Conservation (phyloP, 2,888 invertebrate species). For the Julus scandinavius region DNA sequence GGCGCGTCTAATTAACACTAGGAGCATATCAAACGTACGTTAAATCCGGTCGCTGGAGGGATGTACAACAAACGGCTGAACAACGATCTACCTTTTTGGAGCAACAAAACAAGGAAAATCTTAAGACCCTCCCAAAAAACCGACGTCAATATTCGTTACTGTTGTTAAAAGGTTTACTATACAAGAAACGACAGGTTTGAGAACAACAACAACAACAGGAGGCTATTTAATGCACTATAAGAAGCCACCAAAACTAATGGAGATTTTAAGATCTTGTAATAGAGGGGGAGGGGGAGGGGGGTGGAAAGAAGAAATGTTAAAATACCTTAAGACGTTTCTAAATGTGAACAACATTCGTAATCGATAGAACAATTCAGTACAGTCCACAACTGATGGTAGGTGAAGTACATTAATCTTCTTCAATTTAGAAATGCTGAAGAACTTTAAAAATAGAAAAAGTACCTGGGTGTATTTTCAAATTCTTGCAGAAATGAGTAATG, state of each 20-base stretch:
- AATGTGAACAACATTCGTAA: not conserved
- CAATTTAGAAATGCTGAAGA: no score
- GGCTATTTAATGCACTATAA: not conserved
- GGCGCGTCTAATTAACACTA: constrained; percentile 27
- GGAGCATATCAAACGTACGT: constrained; percentile 20
- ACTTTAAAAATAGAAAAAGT: not conserved
- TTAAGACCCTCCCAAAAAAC: not conserved
- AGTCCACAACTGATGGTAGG: not conserved
- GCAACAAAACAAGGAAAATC: not conserved
- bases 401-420: no score
- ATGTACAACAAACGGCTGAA: constrained; percentile 12
- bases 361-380: not conserved
- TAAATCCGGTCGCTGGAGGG: not conserved
- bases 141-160: constrained; percentile 12
- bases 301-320: no score
- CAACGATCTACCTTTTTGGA: not conserved
- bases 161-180: not conserved
- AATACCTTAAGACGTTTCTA: not conserved
- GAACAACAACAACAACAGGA: not conserved
- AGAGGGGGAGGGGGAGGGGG: no score
- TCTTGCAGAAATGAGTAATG: no score
- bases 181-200: no score
- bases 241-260: not conserved
- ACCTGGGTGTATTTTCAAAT: not conserved
- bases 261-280: not conserved